Evolutionary conservation across 1,140 invertebrate species (phyloP).

Genomic region (Wasmannia auropunctata): DNA sequence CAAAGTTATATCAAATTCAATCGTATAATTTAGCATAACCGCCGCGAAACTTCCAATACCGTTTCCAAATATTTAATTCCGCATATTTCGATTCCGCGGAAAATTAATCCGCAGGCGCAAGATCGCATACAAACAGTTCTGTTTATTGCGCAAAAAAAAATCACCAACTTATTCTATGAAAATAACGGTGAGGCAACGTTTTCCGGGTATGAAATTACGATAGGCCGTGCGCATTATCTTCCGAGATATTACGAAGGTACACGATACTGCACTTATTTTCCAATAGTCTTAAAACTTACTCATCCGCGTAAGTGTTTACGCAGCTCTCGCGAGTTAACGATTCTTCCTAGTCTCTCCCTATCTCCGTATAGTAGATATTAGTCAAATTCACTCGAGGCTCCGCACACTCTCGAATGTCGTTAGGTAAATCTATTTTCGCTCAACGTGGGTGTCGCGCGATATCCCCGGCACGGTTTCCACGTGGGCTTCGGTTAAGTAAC

Average conservation of each 20-base stretch:
- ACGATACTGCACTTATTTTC: constrained; percentile 41
- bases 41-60: background rate
- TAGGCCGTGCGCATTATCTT: constrained; percentile 39
- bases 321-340: constrained; percentile 18
- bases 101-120: background rate
- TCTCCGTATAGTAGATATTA: background rate
- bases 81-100: background rate
- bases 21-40: constrained; percentile 25
- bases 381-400: constrained; percentile 41
- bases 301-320: constrained; percentile 9
- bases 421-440: constrained; percentile 55
- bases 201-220: constrained; percentile 23
- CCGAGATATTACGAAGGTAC: constrained; percentile 32
- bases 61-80: background rate
- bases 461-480: constrained; percentile 40
- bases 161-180: background rate
- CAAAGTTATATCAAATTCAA: constrained; percentile 32
- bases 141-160: background rate
- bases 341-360: constrained; percentile 4
- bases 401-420: constrained; percentile 34
- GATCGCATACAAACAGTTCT: background rate
- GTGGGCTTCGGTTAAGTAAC: constrained; percentile 52
- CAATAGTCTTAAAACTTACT: constrained; percentile 12
- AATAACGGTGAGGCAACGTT: background rate
- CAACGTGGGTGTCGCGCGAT: constrained; percentile 45